These are phyloP conservation scores for Ornithoptera alexandrae DNA, from an alignment of 2,888 invertebrate species.

Conservation along the genomic window DNA sequence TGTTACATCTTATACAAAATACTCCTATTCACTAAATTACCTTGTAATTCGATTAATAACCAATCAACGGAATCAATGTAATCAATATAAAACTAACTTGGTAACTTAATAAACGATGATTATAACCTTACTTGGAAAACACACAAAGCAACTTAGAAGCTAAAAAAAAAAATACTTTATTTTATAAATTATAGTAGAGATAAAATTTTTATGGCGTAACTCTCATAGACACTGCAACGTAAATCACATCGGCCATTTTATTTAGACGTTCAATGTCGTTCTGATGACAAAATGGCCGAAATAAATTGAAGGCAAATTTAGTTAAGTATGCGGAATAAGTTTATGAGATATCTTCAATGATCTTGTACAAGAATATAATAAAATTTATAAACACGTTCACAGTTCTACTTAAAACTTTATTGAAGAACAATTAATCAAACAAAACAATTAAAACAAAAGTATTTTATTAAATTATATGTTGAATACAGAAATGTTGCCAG, in stretches of 20 bases:
- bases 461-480: too few relatives aligned
- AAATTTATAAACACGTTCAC: too few relatives aligned
- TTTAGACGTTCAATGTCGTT: conserved; percentile 32
- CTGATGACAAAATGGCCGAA: conserved; percentile 34
- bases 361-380: too few relatives aligned
- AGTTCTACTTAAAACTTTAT: too few relatives aligned
- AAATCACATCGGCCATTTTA: conserved; percentile 35
- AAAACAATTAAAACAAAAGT: too few relatives aligned
- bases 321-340: too few relatives aligned
- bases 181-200: conserved; percentile 45
- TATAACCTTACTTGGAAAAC: conserved; percentile 14
- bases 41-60: too few relatives aligned
- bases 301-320: background rate
- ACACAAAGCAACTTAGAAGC: conserved; percentile 42
- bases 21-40: too few relatives aligned
- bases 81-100: background rate
- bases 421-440: too few relatives aligned
- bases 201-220: conserved; percentile 46
- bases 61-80: background rate
- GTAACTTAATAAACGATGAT: background rate
- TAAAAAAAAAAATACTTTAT: conserved; percentile 39
- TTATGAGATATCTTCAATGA: too few relatives aligned
- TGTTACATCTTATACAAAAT: too few relatives aligned
- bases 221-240: conserved; percentile 32
- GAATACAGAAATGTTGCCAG: too few relatives aligned